phyloP scores from a whole-genome alignment of 2,113 vertebrate genomes.

The Morone chrysops region DNA sequence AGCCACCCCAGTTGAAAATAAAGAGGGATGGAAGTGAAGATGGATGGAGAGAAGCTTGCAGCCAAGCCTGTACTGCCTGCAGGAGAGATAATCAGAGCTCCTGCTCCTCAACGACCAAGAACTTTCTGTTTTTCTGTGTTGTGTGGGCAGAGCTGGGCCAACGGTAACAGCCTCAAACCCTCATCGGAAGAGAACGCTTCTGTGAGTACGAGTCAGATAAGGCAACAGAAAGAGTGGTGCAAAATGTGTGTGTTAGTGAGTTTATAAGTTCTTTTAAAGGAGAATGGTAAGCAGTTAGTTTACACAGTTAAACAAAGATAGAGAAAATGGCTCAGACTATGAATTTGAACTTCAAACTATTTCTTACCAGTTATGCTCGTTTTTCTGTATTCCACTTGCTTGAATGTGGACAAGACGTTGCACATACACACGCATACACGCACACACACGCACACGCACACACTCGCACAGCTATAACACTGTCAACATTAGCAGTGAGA shows the following conservation, averaged over 20 bases:
- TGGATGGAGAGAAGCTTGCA: slow-evolving; percentile 44
- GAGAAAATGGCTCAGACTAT: rapidly evolving
- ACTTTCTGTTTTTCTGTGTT: slow-evolving; percentile 44
- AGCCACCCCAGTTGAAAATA: slow-evolving; percentile 78
- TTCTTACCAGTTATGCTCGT: neutral
- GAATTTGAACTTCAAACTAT: neutral
- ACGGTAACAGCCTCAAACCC: slow-evolving; percentile 23
- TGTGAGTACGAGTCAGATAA: slow-evolving; percentile 35
- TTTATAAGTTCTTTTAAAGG: neutral
- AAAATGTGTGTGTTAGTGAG: neutral
- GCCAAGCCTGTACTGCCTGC: slow-evolving; percentile 53
- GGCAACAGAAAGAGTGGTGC: slow-evolving; percentile 23
- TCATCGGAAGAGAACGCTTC: slow-evolving; percentile 12
- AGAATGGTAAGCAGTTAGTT: neutral
- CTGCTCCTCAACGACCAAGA: slow-evolving; percentile 12
- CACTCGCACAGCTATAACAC: slow-evolving; percentile 28
- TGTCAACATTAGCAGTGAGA: slow-evolving; percentile 48
- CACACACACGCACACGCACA: neutral
- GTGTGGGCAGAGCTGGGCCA: slow-evolving; percentile 37
- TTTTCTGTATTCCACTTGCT: neutral
- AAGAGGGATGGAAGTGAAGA: slow-evolving; percentile 42
- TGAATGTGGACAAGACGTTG: neutral
- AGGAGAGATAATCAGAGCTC: slow-evolving; percentile 60
- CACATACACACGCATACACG: neutral
- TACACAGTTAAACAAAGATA: neutral